Evolutionary conservation across 2,113 vertebrate species (phyloP).

Genomic region (Nerophis ophidion): DNA sequence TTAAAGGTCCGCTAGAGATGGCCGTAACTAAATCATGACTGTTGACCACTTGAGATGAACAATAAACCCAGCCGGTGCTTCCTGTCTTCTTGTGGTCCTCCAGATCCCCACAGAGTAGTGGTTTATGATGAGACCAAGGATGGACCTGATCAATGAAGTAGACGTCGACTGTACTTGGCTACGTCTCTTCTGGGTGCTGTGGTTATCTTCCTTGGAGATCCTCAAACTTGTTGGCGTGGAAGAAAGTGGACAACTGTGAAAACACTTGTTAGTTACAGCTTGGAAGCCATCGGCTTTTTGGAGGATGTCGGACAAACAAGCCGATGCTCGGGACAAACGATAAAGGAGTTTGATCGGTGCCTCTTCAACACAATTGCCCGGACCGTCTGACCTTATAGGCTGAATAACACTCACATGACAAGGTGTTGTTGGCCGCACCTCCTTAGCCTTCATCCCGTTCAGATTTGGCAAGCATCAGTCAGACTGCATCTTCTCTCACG

Average conservation of each 20-base stretch:
- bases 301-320: constrained; percentile 30
- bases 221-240: constrained; percentile 40
- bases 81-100: constrained; percentile 29
- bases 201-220: constrained; percentile 75
- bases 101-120: constrained; percentile 95
- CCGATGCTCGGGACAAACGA: constrained; percentile 31
- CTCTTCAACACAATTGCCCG: constrained; percentile 43
- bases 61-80: constrained; percentile 6
- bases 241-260: constrained; percentile 61
- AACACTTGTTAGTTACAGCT: constrained; percentile 52
- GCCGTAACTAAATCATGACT: neutral
- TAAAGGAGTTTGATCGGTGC: constrained; percentile 39
- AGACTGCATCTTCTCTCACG: constrained; percentile 47
- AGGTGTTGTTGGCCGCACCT: constrained; percentile 47
- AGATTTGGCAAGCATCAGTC: constrained; percentile 36
- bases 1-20: too few species aligned
- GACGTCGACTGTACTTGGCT: constrained; percentile 66
- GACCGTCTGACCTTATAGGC: constrained; percentile 36
- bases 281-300: constrained; percentile 35
- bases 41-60: neutral
- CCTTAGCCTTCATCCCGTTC: constrained; percentile 57
- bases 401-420: constrained; percentile 31
- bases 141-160: constrained; percentile 87
- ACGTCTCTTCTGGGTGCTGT: constrained; percentile 77
- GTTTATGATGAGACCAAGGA: constrained; percentile 90